Conservation (phyloP, 2,113 vertebrate genomes). For the Drymodes brunneopygia region DNA sequence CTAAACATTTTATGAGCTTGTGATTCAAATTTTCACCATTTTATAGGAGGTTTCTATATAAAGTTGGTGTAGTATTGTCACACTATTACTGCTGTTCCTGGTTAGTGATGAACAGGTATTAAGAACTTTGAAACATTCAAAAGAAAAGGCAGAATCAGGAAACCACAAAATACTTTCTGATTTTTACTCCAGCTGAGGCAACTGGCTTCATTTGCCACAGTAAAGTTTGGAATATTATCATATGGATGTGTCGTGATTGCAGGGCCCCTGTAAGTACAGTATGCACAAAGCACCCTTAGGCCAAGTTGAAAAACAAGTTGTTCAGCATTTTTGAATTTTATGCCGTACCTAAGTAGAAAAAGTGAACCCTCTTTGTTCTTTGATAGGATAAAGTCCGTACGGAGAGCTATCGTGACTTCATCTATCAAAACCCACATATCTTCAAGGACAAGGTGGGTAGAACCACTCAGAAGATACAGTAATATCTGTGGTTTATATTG, state of each 20-base stretch:
- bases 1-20: background rate
- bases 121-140: background rate
- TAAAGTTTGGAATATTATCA: background rate
- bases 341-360: background rate
- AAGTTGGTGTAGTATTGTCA: background rate
- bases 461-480: background rate
- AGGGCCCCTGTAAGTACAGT: background rate
- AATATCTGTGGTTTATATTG: background rate
- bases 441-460: constrained; percentile 93
- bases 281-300: background rate
- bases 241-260: background rate
- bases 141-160: background rate
- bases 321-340: background rate
- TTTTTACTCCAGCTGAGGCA: background rate
- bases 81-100: background rate
- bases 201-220: background rate
- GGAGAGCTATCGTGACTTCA: constrained; percentile 93
- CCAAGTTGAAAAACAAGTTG: background rate
- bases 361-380: background rate
- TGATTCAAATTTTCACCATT: background rate
- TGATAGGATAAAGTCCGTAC: constrained; percentile 90
- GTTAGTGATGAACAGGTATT: background rate
- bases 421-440: constrained; percentile 86
- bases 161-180: background rate
- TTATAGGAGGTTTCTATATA: background rate